Evolutionary conservation across 2,113 vertebrate species (phyloP).

Genomic region (Arizona elegans): DNA sequence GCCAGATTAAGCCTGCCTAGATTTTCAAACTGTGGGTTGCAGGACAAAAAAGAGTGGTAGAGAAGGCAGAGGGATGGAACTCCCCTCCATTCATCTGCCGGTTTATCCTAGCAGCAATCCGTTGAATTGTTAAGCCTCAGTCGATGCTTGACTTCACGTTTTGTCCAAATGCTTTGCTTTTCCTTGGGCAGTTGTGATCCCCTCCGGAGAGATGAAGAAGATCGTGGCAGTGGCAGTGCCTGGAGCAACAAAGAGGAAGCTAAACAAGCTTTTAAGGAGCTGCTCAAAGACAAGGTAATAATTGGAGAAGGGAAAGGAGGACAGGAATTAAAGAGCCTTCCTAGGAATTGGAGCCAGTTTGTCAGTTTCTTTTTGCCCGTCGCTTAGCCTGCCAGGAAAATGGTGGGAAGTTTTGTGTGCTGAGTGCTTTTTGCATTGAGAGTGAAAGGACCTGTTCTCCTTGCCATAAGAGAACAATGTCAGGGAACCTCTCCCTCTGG

Average conservation of each 20-base stretch:
- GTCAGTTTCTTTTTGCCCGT: background rate
- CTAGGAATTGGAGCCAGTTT: background rate
- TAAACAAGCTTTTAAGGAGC: conserved; percentile 73
- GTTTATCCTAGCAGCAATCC: background rate
- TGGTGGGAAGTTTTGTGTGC: background rate
- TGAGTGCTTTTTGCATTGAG: background rate
- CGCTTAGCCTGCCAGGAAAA: background rate
- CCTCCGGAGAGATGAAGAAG: conserved; percentile 60
- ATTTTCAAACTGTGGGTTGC: background rate
- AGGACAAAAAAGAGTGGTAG: too few species aligned
- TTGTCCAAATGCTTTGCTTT: background rate
- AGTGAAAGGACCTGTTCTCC: background rate
- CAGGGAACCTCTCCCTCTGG: background rate
- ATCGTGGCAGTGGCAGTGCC: conserved; percentile 53
- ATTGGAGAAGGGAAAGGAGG: background rate
- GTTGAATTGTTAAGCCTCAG: background rate
- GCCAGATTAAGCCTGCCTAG: background rate
- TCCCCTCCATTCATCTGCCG: background rate
- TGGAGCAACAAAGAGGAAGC: conserved; percentile 74
- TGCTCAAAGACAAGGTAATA: conserved; percentile 71
- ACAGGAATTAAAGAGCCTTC: background rate
- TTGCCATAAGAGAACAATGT: background rate
- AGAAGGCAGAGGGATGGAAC: background rate
- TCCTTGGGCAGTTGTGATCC: conserved; percentile 37
- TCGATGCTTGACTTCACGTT: background rate